Evolutionary conservation across 2,888 invertebrate species (phyloP).

Genomic region (Drosophila eohydei): DNA sequence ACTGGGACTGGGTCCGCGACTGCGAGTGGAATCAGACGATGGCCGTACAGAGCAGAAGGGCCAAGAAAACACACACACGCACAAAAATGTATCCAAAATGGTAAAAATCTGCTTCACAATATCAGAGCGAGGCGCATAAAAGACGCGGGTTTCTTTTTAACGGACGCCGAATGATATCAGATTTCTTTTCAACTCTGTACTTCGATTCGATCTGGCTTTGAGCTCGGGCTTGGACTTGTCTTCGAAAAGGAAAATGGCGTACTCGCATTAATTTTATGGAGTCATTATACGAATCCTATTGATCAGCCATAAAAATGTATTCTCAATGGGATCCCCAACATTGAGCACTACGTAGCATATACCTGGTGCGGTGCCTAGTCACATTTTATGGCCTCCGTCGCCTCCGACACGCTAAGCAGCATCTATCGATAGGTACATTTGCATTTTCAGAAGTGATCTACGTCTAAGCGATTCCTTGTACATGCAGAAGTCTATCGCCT

Average conservation of each 20-base stretch:
- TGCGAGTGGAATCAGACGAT: constrained; percentile 14
- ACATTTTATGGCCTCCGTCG: constrained; percentile 37
- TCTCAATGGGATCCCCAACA: constrained; percentile 40
- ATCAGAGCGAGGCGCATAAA: constrained; percentile 71
- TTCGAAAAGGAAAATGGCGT: constrained; percentile 66
- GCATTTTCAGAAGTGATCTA: neutral
- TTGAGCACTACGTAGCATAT: constrained; percentile 31
- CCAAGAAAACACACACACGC: constrained; percentile 19
- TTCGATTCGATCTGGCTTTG: constrained; percentile 44
- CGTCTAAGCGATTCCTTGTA: neutral
- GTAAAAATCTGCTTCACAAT: constrained; percentile 75
- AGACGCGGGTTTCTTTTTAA: constrained; percentile 66
- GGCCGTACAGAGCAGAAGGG: constrained; percentile 12
- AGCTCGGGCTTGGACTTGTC: constrained; percentile 13
- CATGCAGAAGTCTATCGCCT: too few species aligned
- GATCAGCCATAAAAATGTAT: constrained; percentile 72
- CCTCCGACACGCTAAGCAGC: constrained; percentile 9
- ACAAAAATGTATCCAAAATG: constrained; percentile 71
- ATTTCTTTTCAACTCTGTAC: constrained; percentile 66
- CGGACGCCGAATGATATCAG: constrained; percentile 74
- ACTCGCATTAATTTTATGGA: constrained; percentile 64
- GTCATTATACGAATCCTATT: constrained; percentile 75
- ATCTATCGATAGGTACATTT: constrained; percentile 14
- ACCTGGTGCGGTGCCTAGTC: constrained; percentile 21
- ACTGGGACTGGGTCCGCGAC: constrained; percentile 8